Evolutionary conservation across 1,140 invertebrate species (phyloP), one percentile per base, ranked within the genome.

Genomic region (Drosophila athabasca): DNA sequence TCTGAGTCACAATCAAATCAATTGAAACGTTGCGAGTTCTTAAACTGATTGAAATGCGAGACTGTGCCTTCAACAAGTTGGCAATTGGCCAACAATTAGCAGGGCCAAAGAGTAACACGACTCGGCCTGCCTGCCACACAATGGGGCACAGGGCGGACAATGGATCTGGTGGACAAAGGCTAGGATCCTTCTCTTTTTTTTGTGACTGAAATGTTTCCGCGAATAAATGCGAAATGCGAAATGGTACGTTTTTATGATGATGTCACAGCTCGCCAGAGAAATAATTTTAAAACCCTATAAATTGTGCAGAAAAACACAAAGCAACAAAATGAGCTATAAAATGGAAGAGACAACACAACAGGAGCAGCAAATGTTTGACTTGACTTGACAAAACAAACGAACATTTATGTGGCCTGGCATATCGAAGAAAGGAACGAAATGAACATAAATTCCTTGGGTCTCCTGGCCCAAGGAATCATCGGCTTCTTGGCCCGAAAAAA

Each of bases 231-330:
- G 66, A 55, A 65, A 73, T 64, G 31, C 24, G 24, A 26, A 26
- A 5, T 26, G 24, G 19, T 11, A 51, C 8, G 8, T 3, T 39
- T 39, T 39, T 39, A 76, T 59, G 78, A 64, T 82, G 74, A 77
- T 77, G 82, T 87, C 77, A 80, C 62, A 62, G 55, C 26, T 51
- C 58, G 73, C 54, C 53, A 53, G 66, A 48, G 46, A 75, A 79
- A 87, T 82, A 75, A 76, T 78, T 82, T 79, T 76, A 68, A 72
- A 62, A 62, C 51, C 35, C 66, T 68, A 83, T 83, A 83, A 88
- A 88, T 79, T 62, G 43, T 62, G 58, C 31, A 35, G 44, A 58
- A 62, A 59, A 67, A 74, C 54, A 15, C 6, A 51, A 29, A 69
- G 68, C 45, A 69, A 70, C 67, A 70, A 53, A 70, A 69, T 69